Evolutionary conservation across 2,797 vertebrate species (phyloP).

Genomic region (Cryptoprocta ferox): DNA sequence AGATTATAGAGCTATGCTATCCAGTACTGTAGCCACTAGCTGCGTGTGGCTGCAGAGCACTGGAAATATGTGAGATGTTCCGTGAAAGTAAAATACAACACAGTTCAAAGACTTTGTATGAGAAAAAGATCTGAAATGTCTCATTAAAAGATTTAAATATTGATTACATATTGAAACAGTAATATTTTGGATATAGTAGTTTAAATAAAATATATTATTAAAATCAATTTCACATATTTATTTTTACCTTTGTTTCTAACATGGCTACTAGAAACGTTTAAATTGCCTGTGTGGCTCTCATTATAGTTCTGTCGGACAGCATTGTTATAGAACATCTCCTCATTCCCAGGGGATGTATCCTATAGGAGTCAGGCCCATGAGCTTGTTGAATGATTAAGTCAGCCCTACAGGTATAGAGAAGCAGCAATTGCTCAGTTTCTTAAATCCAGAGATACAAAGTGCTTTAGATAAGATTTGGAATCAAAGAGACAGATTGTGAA

Average conservation of each 20-base stretch:
- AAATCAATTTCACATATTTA: conserved; percentile 13
- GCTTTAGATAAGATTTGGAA: conserved; percentile 8
- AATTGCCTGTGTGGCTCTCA: neutral
- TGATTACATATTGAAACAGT: neutral
- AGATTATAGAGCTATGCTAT: neutral
- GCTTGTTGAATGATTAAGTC: conserved; percentile 24
- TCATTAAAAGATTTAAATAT: neutral
- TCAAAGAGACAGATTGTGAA: neutral
- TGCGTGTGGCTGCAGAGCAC: neutral
- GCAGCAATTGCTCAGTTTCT: neutral
- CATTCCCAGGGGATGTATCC: neutral
- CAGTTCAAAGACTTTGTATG: neutral
- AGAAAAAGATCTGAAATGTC: neutral
- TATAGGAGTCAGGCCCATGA: neutral
- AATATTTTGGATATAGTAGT: neutral
- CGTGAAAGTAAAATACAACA: neutral
- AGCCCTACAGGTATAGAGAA: neutral
- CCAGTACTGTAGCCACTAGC: neutral
- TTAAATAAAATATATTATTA: conserved; percentile 41
- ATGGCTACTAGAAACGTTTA: neutral
- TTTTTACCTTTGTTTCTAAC: neutral
- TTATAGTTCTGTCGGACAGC: neutral
- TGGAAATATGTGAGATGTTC: neutral
- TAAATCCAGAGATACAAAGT: neutral
- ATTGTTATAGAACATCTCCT: neutral